Evolutionary conservation across 2,888 invertebrate species (phyloP).

Genomic region (Scaptomyza parva): DNA sequence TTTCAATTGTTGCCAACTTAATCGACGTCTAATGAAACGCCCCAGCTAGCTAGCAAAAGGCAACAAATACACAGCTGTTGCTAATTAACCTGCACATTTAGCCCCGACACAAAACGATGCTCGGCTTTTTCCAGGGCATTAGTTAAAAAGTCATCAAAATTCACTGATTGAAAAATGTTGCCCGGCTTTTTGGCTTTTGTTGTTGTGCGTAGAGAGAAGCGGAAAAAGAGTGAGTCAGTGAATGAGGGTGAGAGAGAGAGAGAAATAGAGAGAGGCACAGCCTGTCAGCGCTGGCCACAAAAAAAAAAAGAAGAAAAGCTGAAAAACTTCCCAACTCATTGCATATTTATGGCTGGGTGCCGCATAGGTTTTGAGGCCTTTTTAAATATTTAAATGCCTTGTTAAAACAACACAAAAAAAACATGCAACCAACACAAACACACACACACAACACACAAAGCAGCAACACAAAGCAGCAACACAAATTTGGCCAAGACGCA

Average conservation of each 20-base stretch:
- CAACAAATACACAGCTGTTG: slow-evolving; percentile 56
- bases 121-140: slow-evolving; percentile 48
- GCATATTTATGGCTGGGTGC: slow-evolving; percentile 69
- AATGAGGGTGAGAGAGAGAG: no score
- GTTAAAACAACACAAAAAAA: slow-evolving; percentile 56
- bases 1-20: slow-evolving; percentile 8
- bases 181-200: no score
- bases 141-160: slow-evolving; percentile 75
- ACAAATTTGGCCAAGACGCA: slow-evolving; percentile 46
- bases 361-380: slow-evolving; percentile 58
- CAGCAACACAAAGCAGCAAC: slow-evolving; percentile 25
- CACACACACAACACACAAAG: slow-evolving; percentile 37
- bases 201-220: background rate
- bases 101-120: slow-evolving; percentile 5
- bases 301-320: slow-evolving; percentile 18
- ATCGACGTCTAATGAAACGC: slow-evolving; percentile 53
- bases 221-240: no score
- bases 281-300: slow-evolving; percentile 29
- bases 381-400: slow-evolving; percentile 76
- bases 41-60: background rate
- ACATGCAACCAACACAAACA: slow-evolving; percentile 35
- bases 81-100: slow-evolving; percentile 74
- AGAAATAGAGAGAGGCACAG: background rate
- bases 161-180: slow-evolving; percentile 68
- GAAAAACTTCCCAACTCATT: slow-evolving; percentile 56